Percentiles rank a stretch among this genome's conserved stretches.
Conservation (phyloP, 2,113 vertebrate genomes). For the Lonchura striata region DNA sequence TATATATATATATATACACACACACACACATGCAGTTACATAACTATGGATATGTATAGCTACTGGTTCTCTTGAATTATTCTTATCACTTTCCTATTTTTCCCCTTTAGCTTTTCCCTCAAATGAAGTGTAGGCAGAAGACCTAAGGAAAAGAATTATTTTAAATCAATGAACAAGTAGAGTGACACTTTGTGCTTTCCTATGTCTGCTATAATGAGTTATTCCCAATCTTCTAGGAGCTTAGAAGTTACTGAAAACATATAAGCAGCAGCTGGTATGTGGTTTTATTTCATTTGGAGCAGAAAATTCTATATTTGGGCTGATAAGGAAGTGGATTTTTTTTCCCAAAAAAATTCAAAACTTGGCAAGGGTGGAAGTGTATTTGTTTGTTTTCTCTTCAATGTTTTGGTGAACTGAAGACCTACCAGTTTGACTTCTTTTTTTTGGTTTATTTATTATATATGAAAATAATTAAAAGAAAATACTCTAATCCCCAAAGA, state of each 20-base stretch:
- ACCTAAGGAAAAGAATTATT: not conserved
- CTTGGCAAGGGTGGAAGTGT: not conserved
- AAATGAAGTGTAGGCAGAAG: not conserved
- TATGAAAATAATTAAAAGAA: slow-evolving; percentile 48
- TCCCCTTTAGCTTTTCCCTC: not conserved
- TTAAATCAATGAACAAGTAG: not conserved
- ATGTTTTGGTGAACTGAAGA: slow-evolving; percentile 29
- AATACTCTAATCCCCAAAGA: not conserved
- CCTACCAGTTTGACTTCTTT: not conserved
- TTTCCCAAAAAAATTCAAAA: slow-evolving; percentile 37
- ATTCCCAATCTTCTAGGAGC: not conserved
- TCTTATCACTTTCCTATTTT: not conserved
- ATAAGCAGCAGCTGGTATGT: not conserved
- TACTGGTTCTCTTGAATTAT: not conserved
- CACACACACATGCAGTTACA: not conserved
- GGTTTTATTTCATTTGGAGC: not conserved
- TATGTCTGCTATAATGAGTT: not conserved
- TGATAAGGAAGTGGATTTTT: not conserved
- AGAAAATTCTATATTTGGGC: not conserved
- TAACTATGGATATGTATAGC: not conserved
- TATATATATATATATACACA: too few species aligned
- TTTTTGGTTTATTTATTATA: slow-evolving; percentile 10
- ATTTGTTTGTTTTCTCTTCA: slow-evolving; percentile 17
- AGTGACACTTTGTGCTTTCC: not conserved
- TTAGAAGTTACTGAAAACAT: not conserved